A percentile compares a stretch with the other conserved stretches of the same genome.
phyloP scores from a whole-genome alignment of 2,797 vertebrate genomes.

The Syncerus caffer region DNA sequence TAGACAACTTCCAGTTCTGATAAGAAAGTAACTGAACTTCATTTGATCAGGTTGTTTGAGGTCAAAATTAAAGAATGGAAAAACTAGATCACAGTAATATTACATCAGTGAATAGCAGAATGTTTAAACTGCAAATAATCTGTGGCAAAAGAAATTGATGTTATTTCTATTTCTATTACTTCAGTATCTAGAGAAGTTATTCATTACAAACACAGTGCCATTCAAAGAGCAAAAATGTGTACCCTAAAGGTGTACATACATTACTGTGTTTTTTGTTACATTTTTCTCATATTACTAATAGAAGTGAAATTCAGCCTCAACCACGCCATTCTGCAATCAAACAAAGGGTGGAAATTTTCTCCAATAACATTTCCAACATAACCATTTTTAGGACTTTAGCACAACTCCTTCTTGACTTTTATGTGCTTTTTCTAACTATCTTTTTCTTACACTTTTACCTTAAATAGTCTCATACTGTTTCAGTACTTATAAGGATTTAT shows the following conservation, averaged over 20 bases:
- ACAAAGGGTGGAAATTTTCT: background rate
- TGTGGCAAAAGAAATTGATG: background rate
- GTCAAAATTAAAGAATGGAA: background rate
- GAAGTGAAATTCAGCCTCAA: background rate
- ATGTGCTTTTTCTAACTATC: background rate
- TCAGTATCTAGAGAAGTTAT: background rate
- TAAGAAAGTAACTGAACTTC: background rate
- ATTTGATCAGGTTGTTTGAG: background rate
- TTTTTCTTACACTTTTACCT: background rate
- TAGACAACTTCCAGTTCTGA: background rate
- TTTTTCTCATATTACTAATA: background rate
- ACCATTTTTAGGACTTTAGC: background rate
- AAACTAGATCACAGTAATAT: background rate
- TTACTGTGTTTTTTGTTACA: background rate
- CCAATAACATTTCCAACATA: background rate
- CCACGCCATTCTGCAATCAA: background rate
- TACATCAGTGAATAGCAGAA: background rate
- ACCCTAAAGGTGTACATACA: background rate
- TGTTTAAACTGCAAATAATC: background rate
- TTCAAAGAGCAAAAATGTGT: background rate
- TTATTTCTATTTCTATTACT: background rate
- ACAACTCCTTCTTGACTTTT: background rate
- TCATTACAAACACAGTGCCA: background rate
- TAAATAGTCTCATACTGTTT: background rate
- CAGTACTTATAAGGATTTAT: background rate